Base-by-base conservation (phyloP, 1,140 invertebrate genomes). In the Centruroides vittatus region DNA sequence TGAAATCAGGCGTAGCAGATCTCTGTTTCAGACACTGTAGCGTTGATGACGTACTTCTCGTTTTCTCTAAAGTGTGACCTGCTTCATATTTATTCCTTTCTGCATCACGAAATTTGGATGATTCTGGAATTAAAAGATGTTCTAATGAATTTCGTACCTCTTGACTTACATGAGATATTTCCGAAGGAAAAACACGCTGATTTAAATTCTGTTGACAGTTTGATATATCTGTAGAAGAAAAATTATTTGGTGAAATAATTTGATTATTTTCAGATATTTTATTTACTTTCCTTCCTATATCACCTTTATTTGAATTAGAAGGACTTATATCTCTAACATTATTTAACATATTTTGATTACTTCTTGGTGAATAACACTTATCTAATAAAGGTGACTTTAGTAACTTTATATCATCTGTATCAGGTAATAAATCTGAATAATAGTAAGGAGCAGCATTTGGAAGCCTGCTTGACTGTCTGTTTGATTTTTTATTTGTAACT, bases 241-340 rank as follows among this genome's bases (percentile, higher is more conserved):
- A 23, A 41, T 41, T 41, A 41, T 41, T 41, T 41, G 41, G 8
- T 41, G 41, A 10, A 51, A 51, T 11, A n/a, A 51, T 34, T n/a
- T n/a, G 50, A 34, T 34, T 51, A 13, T 51, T n/a, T 53, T 59
- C 47, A 47, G 41, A 41, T 41, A 89, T 88, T 4, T 84, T 84
- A 72, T 89, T 89, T 47, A 88, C 83, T 66, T 88, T 87, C 63
- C 85, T 80, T 6, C 83, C 83, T 57, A 88, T 84, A 70, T 86
- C 84, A 35, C 54, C 58, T 52, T 65, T 62, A 23, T 41, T 56
- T 23, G 53, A 55, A 49, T 48, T 36, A 51, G 47, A 58, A 12
- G 58, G 56, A 57, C 54, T 60, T 13, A n/a, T 61, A 12, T 55
- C 47, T 48, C 56, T 36, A 10, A 62, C 57, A 54, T 64, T 65